phyloP scores from a whole-genome alignment of 2,113 vertebrate species.

The Pelobates fuscus region DNA sequence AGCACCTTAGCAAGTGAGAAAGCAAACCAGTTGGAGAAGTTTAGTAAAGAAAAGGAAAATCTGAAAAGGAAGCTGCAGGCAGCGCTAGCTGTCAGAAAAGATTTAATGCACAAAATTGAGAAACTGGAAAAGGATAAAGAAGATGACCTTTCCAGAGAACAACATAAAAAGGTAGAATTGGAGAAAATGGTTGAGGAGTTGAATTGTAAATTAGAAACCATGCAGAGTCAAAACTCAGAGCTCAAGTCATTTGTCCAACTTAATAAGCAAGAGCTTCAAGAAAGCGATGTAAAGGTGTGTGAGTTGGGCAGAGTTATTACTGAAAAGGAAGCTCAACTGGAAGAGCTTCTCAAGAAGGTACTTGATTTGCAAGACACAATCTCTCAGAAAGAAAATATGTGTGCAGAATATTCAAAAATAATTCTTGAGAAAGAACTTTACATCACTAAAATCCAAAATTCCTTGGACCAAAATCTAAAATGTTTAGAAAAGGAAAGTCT shows the following conservation, averaged over 20 bases:
- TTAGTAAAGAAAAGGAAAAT: constrained; percentile 75
- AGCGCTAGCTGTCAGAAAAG: constrained; percentile 75
- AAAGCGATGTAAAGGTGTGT: constrained; percentile 66
- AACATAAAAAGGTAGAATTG: constrained; percentile 56
- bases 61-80: constrained; percentile 84
- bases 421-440: constrained; percentile 64
- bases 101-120: constrained; percentile 76
- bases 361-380: constrained; percentile 56
- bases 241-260: constrained; percentile 58
- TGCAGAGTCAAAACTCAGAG: constrained; percentile 55
- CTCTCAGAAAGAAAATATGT: constrained; percentile 63
- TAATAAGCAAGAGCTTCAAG: constrained; percentile 63
- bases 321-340: constrained; percentile 52
- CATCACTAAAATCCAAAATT: constrained; percentile 62
- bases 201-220: constrained; percentile 55
- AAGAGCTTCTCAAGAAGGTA: constrained; percentile 57
- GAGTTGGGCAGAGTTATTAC: constrained; percentile 55
- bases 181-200: constrained; percentile 58
- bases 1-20: constrained; percentile 64
- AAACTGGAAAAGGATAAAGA: constrained; percentile 67
- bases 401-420: constrained; percentile 60
- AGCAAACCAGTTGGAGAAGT: constrained; percentile 63
- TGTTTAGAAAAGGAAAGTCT: constrained; percentile 58
- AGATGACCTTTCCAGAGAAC: constrained; percentile 60
- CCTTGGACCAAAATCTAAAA: constrained; percentile 60